Evolutionary conservation across 1,140 invertebrate genomes (phyloP).

Genomic region (Antheraea mylitta): DNA sequence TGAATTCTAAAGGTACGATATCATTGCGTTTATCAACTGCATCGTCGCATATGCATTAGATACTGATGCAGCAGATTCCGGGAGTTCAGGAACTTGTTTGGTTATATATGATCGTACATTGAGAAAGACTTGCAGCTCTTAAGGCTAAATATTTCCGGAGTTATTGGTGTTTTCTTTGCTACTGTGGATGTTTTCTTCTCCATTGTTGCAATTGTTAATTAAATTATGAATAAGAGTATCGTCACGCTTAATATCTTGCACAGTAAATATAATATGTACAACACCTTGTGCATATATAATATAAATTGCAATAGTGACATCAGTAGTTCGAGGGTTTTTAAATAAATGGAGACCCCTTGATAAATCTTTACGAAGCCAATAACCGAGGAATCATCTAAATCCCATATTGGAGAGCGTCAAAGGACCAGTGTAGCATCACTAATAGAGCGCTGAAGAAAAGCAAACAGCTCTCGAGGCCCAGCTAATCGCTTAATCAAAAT

Average conservation of each 20-base stretch:
- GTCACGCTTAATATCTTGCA: no score
- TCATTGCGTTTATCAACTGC: conserved; percentile 54
- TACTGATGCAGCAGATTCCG: conserved; percentile 24
- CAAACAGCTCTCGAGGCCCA: conserved; percentile 58
- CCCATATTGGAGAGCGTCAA: not conserved
- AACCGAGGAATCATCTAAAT: conserved; percentile 20
- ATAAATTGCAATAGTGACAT: no score
- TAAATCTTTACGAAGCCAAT: not conserved
- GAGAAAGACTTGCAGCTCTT: conserved; percentile 7
- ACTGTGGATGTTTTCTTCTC: no score
- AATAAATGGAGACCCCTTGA: not conserved
- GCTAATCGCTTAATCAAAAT: conserved; percentile 79
- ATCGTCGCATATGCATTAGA: conserved; percentile 51
- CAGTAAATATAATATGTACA: no score
- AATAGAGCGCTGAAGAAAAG: conserved; percentile 51
- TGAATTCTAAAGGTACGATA: conserved; percentile 58
- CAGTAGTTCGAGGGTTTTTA: not conserved
- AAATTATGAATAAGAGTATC: no score
- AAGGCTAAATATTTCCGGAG: not conserved
- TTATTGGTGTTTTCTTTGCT: not conserved
- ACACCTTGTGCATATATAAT: no score
- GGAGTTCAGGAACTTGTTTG: conserved; percentile 15
- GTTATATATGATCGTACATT: conserved; percentile 16
- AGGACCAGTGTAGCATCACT: conserved; percentile 29
- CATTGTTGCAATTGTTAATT: no score